Evolutionary conservation across 2,888 invertebrate genomes (phyloP), one percentile per base, ranked within the genome.

Genomic region (Spodoptera picta): DNA sequence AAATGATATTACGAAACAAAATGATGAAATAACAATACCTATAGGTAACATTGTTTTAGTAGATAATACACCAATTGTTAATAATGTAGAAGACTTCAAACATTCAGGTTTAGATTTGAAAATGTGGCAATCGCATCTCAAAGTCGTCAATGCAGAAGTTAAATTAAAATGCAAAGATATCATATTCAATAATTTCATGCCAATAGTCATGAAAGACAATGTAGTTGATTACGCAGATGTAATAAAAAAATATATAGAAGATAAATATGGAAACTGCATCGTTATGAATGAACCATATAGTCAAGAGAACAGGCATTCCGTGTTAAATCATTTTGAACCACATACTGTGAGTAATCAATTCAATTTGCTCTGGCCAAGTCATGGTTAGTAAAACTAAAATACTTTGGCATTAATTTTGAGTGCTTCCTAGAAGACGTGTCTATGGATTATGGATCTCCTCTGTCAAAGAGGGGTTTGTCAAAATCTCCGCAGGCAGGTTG

Each of bases 151-250:
- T 76, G 75, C 69, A 0, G 77, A 76, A 68, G 5, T 83, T 0
- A 63, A 67, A 27, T 11, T 83, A 0, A 81, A 77, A 59, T 61
- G 66, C 2, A 63, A 62, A 24, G 71, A 79, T 23, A 9, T 61
- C 3, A 44, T 63, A 3, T 73, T 77, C 0, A 69, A 55, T 0
- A 83, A 83, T 48, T 82, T 83, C 2, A 68, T 81, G 55, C 81
- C 82, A 0, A 23, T 83, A 6, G 60, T 80, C 0, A 65, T 69
- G 5, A 54, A 67, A 9, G 9, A 54, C 4, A 31, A 65, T 51
- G 24, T 51, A 3, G 54, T 66, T 7, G 51, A 52, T 27, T 66
- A 81, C 14, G 61, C 71, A 4, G 58, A 69, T 2, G 54, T 74
- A 19, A 66, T 75, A 0, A 79, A 73, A 36, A 53, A 48, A 1